Conservation (phyloP, 2,797 vertebrate species). For the Otus scops region DNA sequence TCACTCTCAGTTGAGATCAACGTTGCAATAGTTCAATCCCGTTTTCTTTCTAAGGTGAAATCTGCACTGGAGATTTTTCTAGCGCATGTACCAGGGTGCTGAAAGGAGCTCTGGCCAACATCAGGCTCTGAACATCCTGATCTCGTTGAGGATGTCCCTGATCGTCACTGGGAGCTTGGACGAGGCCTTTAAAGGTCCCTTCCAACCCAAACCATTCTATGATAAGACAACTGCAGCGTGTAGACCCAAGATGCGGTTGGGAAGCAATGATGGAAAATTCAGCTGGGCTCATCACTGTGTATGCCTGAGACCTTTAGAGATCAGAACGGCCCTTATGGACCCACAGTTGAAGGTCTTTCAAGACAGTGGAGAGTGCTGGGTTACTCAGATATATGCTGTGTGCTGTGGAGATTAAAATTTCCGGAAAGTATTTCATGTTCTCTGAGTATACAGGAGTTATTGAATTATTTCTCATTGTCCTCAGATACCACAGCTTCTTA, state of each 20-base stretch:
- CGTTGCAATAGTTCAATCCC: neutral
- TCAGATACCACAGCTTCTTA: neutral
- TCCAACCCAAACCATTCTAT: neutral
- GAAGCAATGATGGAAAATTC: neutral
- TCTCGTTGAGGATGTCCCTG: too few species aligned
- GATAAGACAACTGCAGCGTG: neutral
- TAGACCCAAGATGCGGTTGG: neutral
- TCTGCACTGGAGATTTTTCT: neutral
- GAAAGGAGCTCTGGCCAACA: neutral
- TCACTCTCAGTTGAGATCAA: rapidly evolving
- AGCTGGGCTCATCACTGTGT: neutral
- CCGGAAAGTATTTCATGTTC: neutral
- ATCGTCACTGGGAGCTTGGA: neutral
- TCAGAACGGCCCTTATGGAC: neutral
- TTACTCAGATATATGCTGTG: neutral
- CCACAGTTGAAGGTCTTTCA: neutral
- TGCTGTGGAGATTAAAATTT: neutral
- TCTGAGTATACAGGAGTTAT: neutral
- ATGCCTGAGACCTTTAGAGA: neutral
- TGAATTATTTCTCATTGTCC: neutral
- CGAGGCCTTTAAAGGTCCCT: neutral
- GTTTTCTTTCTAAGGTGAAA: neutral
- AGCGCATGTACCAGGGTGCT: rapidly evolving
- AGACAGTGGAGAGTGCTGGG: neutral
- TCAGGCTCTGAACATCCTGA: neutral